These are phyloP conservation scores for Drosophila nigromelanica DNA, from an alignment of 1,140 invertebrate species.

Conservation along the genomic window DNA sequence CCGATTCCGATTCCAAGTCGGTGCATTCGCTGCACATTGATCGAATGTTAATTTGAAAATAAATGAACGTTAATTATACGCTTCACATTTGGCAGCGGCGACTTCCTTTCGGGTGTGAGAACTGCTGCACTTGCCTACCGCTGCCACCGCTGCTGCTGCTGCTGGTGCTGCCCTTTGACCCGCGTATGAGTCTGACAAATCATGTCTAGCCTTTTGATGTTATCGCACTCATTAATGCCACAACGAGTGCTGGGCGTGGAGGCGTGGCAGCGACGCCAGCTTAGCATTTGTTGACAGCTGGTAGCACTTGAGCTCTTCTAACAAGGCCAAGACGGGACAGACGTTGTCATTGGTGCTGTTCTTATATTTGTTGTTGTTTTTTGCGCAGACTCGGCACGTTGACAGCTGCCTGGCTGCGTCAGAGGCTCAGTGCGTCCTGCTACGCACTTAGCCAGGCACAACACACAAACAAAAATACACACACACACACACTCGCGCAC, in stretches of 20 bases:
- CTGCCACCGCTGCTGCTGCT: slow-evolving; percentile 4
- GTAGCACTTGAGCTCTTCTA: slow-evolving; percentile 67
- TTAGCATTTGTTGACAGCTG: slow-evolving; percentile 68
- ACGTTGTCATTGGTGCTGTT: slow-evolving; percentile 32
- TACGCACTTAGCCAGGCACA: slow-evolving; percentile 59
- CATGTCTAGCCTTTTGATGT: slow-evolving; percentile 82
- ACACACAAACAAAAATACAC: slow-evolving; percentile 29
- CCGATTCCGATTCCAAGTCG: slow-evolving; percentile 5
- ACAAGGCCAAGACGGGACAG: slow-evolving; percentile 53
- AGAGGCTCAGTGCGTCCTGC: slow-evolving; percentile 43
- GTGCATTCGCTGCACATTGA: slow-evolving; percentile 29
- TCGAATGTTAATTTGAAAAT: slow-evolving; percentile 82
- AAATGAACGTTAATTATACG: slow-evolving; percentile 82
- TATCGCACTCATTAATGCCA: slow-evolving; percentile 70
- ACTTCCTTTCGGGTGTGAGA: slow-evolving; percentile 42
- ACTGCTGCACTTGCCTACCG: slow-evolving; percentile 26
- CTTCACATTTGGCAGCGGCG: slow-evolving; percentile 27
- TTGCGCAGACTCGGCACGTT: slow-evolving; percentile 47
- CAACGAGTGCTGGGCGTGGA: slow-evolving; percentile 18
- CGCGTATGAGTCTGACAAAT: slow-evolving; percentile 59
- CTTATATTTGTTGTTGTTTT: slow-evolving; percentile 3
- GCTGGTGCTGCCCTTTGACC: slow-evolving; percentile 24
- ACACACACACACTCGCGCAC: slow-evolving; percentile 7
- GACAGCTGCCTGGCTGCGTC: slow-evolving; percentile 54
- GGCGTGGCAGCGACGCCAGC: slow-evolving; percentile 51